Conservation (phyloP, 2,113 vertebrate species). For the Labrus mixtus region DNA sequence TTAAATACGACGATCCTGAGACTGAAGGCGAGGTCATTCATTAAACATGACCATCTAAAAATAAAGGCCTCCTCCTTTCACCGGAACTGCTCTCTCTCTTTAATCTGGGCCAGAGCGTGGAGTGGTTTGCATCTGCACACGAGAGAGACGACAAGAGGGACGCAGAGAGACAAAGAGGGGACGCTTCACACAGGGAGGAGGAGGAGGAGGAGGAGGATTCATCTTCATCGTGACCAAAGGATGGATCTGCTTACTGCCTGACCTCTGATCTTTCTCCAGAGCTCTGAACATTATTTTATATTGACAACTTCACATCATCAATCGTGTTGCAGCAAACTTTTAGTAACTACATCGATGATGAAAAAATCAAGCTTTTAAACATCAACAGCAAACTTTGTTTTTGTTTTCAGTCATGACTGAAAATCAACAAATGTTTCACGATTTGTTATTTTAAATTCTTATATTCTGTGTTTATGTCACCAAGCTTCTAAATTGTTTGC, state of each 20-base stretch:
- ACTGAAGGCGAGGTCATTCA: conserved; percentile 69
- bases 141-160: conserved; percentile 24
- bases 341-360: too few species aligned
- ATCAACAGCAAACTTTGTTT: too few species aligned
- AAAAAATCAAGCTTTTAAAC: too few species aligned
- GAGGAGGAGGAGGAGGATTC: conserved; percentile 19
- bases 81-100: conserved; percentile 60
- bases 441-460: too few species aligned
- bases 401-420: too few species aligned
- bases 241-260: background rate
- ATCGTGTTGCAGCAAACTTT: background rate
- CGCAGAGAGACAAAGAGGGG: conserved; percentile 23
- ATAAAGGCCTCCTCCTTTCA: conserved; percentile 75
- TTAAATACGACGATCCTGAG: background rate
- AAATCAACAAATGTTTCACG: too few species aligned
- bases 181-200: background rate
- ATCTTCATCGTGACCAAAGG: conserved; percentile 29
- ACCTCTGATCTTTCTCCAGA: conserved; percentile 41
- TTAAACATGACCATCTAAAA: conserved; percentile 84
- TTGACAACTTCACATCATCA: background rate
- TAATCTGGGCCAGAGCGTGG: conserved; percentile 75
- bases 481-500: too few species aligned
- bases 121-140: conserved; percentile 58
- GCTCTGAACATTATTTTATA: background rate
- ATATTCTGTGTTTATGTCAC: too few species aligned